A percentile compares a stretch with the other conserved stretches of the same genome.
phyloP scores from a whole-genome alignment of 2,888 invertebrate species.

The Oligia fasciuncula region DNA sequence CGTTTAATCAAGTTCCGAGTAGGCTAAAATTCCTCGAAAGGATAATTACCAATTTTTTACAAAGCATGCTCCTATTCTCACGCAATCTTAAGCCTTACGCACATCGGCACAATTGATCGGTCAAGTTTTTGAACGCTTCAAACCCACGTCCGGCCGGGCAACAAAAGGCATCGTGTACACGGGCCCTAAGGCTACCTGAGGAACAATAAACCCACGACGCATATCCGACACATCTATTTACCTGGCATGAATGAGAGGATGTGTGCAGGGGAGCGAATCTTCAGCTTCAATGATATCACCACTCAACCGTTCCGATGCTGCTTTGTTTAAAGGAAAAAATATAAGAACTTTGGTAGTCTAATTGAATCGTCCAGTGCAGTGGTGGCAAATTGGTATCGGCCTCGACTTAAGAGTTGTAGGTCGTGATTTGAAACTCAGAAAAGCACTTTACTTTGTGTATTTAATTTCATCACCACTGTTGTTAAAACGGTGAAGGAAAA shows the following conservation, averaged over 20 bases:
- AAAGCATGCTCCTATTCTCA: conserved; percentile 41
- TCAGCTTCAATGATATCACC: conserved; percentile 64
- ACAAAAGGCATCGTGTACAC: conserved; percentile 36
- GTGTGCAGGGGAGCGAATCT: conserved; percentile 60
- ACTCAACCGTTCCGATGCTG: conserved; percentile 45
- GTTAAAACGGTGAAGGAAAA: background rate
- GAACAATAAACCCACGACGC: conserved; percentile 57
- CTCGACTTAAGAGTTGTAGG: too few species aligned
- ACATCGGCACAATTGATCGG: conserved; percentile 4
- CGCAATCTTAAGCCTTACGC: conserved; percentile 40
- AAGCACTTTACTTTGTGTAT: background rate
- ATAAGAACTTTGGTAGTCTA: background rate
- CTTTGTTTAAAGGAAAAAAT: conserved; percentile 45
- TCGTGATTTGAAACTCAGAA: too few species aligned
- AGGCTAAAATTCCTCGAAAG: conserved; percentile 38
- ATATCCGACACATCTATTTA: conserved; percentile 62
- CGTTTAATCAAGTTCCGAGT: conserved; percentile 22
- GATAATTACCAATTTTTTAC: conserved; percentile 8
- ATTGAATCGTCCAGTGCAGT: background rate
- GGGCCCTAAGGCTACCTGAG: conserved; percentile 54
- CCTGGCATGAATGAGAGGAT: conserved; percentile 71
- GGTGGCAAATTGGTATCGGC: background rate
- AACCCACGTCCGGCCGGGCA: background rate
- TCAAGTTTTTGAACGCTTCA: conserved; percentile 4
- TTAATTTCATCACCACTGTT: background rate